Evolutionary conservation across 1,140 invertebrate genomes (phyloP).

Genomic region (Chironomus striatipennis): DNA sequence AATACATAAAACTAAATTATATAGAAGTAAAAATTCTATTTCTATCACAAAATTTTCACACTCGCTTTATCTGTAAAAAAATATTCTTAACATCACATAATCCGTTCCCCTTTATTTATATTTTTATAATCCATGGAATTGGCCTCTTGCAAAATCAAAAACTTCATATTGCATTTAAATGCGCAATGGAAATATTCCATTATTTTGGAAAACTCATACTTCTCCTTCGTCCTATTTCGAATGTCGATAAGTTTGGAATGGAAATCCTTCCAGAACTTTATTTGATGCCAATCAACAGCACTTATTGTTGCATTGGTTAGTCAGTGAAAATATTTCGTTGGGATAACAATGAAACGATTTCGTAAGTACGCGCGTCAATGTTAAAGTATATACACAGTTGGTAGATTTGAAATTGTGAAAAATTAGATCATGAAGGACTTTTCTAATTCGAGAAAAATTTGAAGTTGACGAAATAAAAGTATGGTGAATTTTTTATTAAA

Average conservation of each 20-base stretch:
- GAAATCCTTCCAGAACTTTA: background rate
- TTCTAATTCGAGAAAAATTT: no score
- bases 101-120: no score
- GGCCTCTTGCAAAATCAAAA: no score
- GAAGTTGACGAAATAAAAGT: no score
- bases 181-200: background rate
- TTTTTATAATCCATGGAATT: no score
- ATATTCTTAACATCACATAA: no score
- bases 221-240: background rate
- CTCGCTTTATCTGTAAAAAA: no score
- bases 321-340: background rate
- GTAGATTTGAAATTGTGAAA: background rate
- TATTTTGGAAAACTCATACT: background rate
- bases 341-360: background rate
- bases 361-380: background rate
- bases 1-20: no score
- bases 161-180: background rate
- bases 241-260: background rate
- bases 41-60: no score
- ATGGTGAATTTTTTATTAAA: no score
- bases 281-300: background rate
- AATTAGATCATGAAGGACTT: background rate
- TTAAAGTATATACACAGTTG: no score
- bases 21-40: no score
- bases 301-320: slow-evolving; percentile 12